Percentiles rank a stretch among this genome's conserved stretches.
Evolutionary conservation across 2,888 invertebrate species (phyloP).

Genomic region (Pyrocoelia pectoralis): DNA sequence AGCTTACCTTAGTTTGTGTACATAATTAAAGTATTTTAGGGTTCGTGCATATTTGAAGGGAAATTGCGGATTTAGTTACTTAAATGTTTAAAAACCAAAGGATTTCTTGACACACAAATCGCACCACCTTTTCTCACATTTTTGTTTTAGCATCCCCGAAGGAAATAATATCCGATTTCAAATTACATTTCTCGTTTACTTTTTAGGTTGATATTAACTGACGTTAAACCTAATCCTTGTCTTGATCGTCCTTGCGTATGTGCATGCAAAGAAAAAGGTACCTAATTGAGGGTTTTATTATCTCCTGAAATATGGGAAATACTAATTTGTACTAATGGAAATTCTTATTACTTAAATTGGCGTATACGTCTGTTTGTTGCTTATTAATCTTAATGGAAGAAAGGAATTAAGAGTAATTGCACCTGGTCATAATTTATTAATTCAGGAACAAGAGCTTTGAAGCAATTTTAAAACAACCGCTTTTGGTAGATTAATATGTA

Average conservation of each 20-base stretch:
- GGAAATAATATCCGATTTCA: background rate
- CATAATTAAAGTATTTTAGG: too few relatives aligned
- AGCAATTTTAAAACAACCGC: constrained; percentile 4
- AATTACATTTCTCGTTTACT: background rate
- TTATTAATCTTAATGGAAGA: background rate
- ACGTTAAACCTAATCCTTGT: background rate
- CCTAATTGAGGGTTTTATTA: too few relatives aligned
- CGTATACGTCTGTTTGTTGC: background rate
- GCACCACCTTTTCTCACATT: too few relatives aligned
- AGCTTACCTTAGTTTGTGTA: too few relatives aligned
- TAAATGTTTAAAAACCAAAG: too few relatives aligned
- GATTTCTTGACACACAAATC: too few relatives aligned
- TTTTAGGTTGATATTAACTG: constrained; percentile 3
- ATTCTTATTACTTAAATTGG: background rate
- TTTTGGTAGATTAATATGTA: constrained; percentile 8
- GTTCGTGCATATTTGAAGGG: too few relatives aligned
- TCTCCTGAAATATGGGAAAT: too few relatives aligned
- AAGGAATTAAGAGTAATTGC: background rate
- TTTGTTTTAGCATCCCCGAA: background rate
- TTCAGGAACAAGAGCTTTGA: background rate
- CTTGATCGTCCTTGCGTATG: background rate
- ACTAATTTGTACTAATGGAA: too few relatives aligned
- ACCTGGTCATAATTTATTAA: background rate
- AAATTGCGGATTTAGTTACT: too few relatives aligned
- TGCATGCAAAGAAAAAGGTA: too few relatives aligned